These are phyloP conservation scores for Ifrita kowaldi DNA, from an alignment of 2,113 vertebrate genomes.

Conservation along the genomic window DNA sequence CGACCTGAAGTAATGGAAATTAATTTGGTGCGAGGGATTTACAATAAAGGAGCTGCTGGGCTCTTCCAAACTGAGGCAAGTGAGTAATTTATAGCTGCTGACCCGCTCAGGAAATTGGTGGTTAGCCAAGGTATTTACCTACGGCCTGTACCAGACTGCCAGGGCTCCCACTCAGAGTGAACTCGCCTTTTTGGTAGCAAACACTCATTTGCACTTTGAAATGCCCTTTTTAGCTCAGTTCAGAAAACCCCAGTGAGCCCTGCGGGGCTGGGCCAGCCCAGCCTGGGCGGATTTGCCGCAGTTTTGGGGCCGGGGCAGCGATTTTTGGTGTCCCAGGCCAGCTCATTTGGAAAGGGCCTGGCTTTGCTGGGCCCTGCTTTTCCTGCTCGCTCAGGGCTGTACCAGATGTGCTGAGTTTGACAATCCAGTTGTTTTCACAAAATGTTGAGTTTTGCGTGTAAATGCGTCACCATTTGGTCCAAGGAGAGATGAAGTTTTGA, in stretches of 20 bases:
- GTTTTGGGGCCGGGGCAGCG: not conserved
- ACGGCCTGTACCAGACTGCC: conserved; percentile 33
- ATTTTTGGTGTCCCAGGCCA: not conserved
- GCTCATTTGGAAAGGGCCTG: not conserved
- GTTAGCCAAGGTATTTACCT: conserved; percentile 62
- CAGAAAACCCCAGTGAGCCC: not conserved
- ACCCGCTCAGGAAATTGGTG: conserved; percentile 61
- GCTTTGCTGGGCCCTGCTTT: not conserved
- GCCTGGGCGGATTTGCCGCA: not conserved
- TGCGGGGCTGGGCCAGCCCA: not conserved
- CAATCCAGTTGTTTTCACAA: not conserved
- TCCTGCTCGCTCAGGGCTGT: not conserved
- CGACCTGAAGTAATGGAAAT: conserved; percentile 24
- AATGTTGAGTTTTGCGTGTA: not conserved
- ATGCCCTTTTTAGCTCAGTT: not conserved
- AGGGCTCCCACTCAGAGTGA: conserved; percentile 12
- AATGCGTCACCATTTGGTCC: not conserved
- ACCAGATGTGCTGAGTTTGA: not conserved
- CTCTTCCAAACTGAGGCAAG: not conserved
- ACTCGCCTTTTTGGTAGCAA: not conserved
- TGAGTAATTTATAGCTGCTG: conserved; percentile 45
- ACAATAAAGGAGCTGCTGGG: not conserved
- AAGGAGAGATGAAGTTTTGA: not conserved
- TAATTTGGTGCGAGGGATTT: conserved; percentile 29
- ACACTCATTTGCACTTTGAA: not conserved